Evolutionary conservation across 2,888 invertebrate genomes (phyloP).

Genomic region (Listrodromus nycthemerus): DNA sequence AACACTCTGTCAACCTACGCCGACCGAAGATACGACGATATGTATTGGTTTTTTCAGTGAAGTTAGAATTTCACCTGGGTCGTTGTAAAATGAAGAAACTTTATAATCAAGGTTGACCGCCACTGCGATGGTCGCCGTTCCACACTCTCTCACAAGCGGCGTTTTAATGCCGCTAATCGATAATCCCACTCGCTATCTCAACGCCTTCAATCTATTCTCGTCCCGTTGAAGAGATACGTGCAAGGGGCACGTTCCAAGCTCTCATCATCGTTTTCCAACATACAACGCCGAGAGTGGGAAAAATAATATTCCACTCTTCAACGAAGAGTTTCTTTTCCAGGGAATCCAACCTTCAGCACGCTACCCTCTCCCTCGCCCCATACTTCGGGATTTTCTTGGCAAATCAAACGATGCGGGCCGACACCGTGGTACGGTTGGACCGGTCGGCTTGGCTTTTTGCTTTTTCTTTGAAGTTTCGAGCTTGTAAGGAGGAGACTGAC

Average conservation of each 20-base stretch:
- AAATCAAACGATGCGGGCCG: constrained; percentile 33
- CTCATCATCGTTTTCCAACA: constrained; percentile 35
- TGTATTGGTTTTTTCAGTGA: neutral
- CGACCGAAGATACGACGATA: neutral
- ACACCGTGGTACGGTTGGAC: constrained; percentile 69
- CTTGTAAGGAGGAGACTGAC: constrained; percentile 3
- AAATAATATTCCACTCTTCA: constrained; percentile 61
- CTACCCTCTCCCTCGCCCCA: constrained; percentile 55
- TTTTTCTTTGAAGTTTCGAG: constrained; percentile 63
- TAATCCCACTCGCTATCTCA: constrained; percentile 37
- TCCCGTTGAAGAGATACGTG: constrained; percentile 29
- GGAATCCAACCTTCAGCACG: constrained; percentile 11
- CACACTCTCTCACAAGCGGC: constrained; percentile 22
- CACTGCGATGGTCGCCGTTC: neutral
- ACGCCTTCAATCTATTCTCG: constrained; percentile 58
- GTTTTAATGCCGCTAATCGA: constrained; percentile 53
- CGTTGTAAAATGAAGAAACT: neutral
- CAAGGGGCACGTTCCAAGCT: constrained; percentile 18
- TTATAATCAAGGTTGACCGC: neutral
- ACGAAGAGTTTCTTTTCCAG: constrained; percentile 17
- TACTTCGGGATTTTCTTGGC: constrained; percentile 39
- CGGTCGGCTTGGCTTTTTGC: constrained; percentile 71
- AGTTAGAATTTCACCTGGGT: no score
- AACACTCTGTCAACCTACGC: no score
- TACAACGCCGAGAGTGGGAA: neutral